Percentiles rank a stretch among this genome's conserved stretches.
Evolutionary conservation across 1,140 invertebrate species (phyloP).

Genomic region (Lepeophtheirus salmonis): DNA sequence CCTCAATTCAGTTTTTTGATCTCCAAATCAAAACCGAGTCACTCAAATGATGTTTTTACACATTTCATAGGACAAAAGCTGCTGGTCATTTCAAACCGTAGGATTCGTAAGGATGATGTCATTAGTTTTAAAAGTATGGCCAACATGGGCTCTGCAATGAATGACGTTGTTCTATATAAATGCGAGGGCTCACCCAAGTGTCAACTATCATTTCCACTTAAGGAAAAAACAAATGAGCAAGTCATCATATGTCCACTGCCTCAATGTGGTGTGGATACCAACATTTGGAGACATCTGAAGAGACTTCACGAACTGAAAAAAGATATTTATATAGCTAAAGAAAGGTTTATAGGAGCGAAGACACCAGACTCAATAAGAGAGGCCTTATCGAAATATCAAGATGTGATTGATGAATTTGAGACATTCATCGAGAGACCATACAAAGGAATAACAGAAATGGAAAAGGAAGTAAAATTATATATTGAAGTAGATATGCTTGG

Average conservation of each 20-base stretch:
- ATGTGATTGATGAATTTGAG: neutral
- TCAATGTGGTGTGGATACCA: constrained; percentile 6
- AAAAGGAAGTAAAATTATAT: neutral
- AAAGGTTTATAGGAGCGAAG: neutral
- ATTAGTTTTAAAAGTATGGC: too few relatives aligned
- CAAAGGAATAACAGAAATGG: neutral
- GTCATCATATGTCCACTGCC: constrained; percentile 12
- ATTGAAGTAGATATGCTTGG: too few relatives aligned
- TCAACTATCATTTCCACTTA: neutral
- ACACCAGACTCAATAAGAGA: neutral
- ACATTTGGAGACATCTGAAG: constrained; percentile 11
- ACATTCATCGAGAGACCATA: neutral
- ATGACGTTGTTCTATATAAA: neutral
- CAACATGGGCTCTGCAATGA: too few relatives aligned
- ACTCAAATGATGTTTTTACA: too few relatives aligned
- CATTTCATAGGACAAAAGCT: too few relatives aligned
- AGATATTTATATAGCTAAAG: neutral
- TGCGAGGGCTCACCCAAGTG: neutral
- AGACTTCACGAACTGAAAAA: constrained; percentile 9
- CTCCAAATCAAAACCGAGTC: too few relatives aligned
- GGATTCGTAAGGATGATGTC: too few relatives aligned
- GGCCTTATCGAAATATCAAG: neutral
- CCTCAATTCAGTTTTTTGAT: too few relatives aligned
- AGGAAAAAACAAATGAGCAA: constrained; percentile 17
- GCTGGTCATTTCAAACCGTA: too few relatives aligned